Evolutionary conservation across 2,797 vertebrate species (phyloP).

Genomic region (Tragelaphus eurycerus): DNA sequence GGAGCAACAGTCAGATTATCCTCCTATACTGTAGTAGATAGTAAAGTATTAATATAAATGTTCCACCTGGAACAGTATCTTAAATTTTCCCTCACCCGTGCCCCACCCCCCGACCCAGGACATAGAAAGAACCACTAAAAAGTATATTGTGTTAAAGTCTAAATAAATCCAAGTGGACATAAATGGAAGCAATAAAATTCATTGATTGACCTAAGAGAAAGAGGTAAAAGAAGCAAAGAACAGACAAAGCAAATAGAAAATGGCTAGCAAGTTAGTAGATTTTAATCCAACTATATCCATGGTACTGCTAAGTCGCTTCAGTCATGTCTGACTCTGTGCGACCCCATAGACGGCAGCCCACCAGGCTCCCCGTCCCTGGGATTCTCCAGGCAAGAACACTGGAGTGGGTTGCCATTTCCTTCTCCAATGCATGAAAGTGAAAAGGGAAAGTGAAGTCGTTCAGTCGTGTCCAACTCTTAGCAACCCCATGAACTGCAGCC

Average conservation of each 20-base stretch:
- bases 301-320: no score
- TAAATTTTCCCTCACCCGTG: neutral
- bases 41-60: neutral
- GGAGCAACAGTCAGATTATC: neutral
- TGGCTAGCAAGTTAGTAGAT: neutral
- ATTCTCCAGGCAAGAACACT: no score
- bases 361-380: no score
- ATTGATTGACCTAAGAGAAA: neutral
- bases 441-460: no score
- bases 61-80: neutral
- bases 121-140: neutral
- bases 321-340: no score
- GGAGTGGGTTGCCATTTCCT: no score
- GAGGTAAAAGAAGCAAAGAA: neutral
- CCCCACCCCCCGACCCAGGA: fast-evolving
- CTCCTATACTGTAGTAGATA: neutral
- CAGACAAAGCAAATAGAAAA: neutral
- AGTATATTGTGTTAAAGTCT: neutral
- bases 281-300: neutral
- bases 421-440: no score
- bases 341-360: no score
- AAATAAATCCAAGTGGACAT: neutral
- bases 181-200: neutral
- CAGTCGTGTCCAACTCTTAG: no score
- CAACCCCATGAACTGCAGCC: no score